These are phyloP conservation scores for Heterotilapia buettikoferi DNA, from an alignment of 2,113 vertebrate genomes.

Conservation along the genomic window DNA sequence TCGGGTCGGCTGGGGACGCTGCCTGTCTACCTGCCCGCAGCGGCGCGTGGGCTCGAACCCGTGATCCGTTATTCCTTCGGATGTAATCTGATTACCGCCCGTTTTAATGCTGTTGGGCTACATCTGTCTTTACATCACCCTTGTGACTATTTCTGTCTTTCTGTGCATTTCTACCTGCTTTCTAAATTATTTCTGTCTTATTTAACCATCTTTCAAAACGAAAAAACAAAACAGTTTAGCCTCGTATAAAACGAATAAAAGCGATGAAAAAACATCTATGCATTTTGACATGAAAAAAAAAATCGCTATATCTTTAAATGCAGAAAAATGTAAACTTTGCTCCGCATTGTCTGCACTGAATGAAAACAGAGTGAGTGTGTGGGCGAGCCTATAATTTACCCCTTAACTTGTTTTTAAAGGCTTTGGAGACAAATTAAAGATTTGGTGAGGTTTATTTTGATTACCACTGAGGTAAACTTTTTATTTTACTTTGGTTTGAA, in stretches of 20 bases:
- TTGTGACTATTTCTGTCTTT: neutral
- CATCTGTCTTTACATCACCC: neutral
- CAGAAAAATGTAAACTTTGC: neutral
- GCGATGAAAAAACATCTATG: neutral
- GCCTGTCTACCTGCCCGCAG: constrained; percentile 47
- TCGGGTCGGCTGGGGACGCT: constrained; percentile 58
- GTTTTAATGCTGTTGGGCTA: neutral
- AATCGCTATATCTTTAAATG: neutral
- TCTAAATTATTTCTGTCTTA: neutral
- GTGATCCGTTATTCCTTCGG: neutral
- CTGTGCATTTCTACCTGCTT: neutral
- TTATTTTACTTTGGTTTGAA: neutral
- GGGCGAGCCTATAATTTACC: neutral
- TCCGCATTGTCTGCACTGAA: neutral
- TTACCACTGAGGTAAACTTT: neutral
- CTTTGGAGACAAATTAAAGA: neutral
- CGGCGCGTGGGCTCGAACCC: neutral
- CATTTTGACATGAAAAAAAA: neutral
- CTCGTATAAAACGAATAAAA: neutral
- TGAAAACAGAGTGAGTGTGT: neutral
- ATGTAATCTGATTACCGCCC: constrained; percentile 3
- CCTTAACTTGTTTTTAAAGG: neutral
- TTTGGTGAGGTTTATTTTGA: neutral
- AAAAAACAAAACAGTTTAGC: neutral
- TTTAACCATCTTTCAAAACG: neutral